Conservation (phyloP, 2,797 vertebrate species). For the Bradypodion ventrale region DNA sequence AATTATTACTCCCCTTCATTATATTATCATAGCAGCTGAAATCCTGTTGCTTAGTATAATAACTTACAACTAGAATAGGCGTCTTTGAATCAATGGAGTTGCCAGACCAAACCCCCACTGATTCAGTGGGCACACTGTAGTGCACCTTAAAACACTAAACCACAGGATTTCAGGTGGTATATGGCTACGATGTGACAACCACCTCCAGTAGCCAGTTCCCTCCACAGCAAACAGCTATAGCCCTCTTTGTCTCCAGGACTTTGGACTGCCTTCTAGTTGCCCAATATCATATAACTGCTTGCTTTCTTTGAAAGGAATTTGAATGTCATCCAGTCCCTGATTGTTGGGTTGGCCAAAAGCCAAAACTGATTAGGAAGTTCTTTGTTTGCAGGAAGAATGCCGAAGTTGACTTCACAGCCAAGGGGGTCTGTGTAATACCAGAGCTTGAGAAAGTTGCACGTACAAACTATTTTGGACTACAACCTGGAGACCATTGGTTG, state of each 20-base stretch:
- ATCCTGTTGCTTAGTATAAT: too few relatives aligned
- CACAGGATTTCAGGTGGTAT: neutral
- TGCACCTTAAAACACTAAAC: too few relatives aligned
- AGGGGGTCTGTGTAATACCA: neutral
- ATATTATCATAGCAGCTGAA: too few relatives aligned
- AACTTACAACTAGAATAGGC: too few relatives aligned
- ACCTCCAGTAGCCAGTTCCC: constrained; percentile 10
- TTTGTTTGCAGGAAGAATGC: constrained; percentile 25
- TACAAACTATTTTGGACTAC: too few relatives aligned
- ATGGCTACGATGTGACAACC: constrained; percentile 11
- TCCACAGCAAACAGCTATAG: neutral
- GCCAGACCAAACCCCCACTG: too few relatives aligned
- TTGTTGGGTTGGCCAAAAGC: constrained; percentile 42
- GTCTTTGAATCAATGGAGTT: too few relatives aligned
- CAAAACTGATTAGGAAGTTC: constrained; percentile 54
- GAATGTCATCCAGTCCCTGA: constrained; percentile 39
- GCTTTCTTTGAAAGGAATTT: constrained; percentile 45
- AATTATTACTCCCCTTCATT: too few relatives aligned
- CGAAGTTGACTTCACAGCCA: neutral
- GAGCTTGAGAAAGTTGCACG: too few relatives aligned
- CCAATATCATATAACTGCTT: constrained; percentile 3
- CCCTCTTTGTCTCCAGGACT: neutral
- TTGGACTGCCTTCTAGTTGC: constrained; percentile 20
- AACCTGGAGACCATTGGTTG: too few relatives aligned
- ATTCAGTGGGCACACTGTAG: too few relatives aligned